Evolutionary conservation across 2,113 vertebrate genomes (phyloP).

Genomic region (Mesocricetus auratus): DNA sequence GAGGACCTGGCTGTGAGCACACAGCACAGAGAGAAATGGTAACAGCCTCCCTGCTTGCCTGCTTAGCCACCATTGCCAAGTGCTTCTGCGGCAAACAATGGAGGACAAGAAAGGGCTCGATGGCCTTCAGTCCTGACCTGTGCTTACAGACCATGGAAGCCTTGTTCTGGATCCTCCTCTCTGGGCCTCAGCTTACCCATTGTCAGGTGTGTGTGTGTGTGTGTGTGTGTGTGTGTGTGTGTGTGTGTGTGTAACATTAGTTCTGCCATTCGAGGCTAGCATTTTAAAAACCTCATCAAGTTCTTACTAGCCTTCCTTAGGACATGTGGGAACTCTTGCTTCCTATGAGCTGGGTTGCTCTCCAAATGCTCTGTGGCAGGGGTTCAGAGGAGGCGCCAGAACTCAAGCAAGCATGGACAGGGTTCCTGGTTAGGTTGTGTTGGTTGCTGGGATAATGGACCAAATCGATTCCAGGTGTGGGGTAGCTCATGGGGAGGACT

Average conservation of each 20-base stretch:
- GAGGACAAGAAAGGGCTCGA: neutral
- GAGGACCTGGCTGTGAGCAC: neutral
- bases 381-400: neutral
- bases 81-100: neutral
- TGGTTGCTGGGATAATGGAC: neutral
- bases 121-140: neutral
- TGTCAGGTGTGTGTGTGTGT: neutral
- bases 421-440: neutral
- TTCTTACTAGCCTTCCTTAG: neutral
- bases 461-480: neutral
- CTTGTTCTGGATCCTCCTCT: neutral
- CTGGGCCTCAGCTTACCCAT: conserved; percentile 28
- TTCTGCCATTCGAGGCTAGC: neutral
- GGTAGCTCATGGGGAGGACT: neutral
- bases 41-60: neutral
- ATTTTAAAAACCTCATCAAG: neutral
- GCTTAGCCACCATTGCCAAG: neutral
- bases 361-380: neutral
- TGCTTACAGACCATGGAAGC: neutral
- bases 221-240: neutral
- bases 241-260: neutral
- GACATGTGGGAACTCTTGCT: neutral
- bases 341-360: neutral
- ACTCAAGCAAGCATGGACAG: fast-evolving
- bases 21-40: neutral